These are phyloP conservation scores for Ormyrus thymus DNA, from an alignment of 2,888 invertebrate species.

Conservation along the genomic window DNA sequence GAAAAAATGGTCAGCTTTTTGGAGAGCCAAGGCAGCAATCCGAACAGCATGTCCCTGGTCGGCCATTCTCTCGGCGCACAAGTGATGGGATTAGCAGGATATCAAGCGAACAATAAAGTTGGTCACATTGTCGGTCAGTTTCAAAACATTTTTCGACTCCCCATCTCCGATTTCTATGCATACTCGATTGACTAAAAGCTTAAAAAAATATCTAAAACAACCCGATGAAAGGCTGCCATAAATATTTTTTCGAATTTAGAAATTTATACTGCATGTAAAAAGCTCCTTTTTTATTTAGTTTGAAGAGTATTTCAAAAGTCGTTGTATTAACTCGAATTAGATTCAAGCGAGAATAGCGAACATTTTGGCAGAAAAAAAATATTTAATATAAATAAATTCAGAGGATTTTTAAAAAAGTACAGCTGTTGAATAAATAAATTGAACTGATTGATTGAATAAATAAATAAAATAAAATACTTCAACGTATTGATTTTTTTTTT, in stretches of 20 bases:
- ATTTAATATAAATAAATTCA: too few relatives aligned
- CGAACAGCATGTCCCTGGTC: constrained; percentile 50
- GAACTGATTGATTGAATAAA: too few relatives aligned
- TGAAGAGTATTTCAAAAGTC: too few relatives aligned
- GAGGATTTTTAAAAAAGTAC: too few relatives aligned
- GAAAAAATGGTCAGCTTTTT: constrained; percentile 54
- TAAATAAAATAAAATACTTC: not conserved
- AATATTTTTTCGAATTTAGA: too few relatives aligned
- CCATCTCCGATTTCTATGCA: not conserved
- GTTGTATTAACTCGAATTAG: too few relatives aligned
- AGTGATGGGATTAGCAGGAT: constrained; percentile 58
- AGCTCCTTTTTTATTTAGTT: too few relatives aligned
- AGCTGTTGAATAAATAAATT: too few relatives aligned
- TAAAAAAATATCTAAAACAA: not conserved
- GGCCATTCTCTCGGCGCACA: constrained; percentile 62
- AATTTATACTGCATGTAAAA: too few relatives aligned
- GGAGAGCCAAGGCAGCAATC: constrained; percentile 41
- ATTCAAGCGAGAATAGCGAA: too few relatives aligned
- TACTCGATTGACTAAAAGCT: constrained; percentile 10
- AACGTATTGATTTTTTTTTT: constrained; percentile 1
- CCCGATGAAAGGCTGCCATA: too few relatives aligned
- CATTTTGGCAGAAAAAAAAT: too few relatives aligned
- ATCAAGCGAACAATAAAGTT: constrained; percentile 48
- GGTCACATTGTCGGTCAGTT: constrained; percentile 55
- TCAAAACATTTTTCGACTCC: constrained; percentile 25